Percentiles rank a stretch among this genome's conserved stretches.
Evolutionary conservation across 2,113 vertebrate genomes (phyloP).

Genomic region (Fukomys damarensis): DNA sequence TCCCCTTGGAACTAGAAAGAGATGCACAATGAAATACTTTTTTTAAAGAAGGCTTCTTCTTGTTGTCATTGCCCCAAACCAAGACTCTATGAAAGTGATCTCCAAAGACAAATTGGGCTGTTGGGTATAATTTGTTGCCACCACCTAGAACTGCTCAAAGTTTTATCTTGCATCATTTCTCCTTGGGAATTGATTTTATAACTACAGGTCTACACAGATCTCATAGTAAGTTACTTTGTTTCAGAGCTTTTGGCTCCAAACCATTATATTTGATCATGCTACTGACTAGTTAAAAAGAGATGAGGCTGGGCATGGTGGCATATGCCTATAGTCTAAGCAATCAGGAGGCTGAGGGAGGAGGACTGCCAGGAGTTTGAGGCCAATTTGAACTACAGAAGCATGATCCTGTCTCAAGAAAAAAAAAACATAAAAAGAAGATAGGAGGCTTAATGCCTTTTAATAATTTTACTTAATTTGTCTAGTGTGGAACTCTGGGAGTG

Average conservation of each 20-base stretch:
- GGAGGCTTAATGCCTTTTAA: background rate
- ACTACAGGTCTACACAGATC: background rate
- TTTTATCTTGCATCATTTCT: background rate
- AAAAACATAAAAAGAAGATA: slow-evolving; percentile 1
- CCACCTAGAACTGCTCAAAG: background rate
- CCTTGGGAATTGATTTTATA: slow-evolving; percentile 30
- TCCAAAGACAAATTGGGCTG: background rate
- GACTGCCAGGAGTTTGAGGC: background rate
- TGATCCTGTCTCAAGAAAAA: background rate
- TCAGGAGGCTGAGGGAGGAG: background rate
- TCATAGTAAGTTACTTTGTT: background rate
- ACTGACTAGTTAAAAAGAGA: background rate
- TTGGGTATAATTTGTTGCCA: background rate
- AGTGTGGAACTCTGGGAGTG: background rate
- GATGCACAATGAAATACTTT: background rate
- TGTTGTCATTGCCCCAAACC: background rate
- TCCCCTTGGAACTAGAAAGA: background rate
- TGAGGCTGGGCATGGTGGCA: background rate
- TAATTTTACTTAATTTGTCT: slow-evolving; percentile 41
- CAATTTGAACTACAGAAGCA: background rate
- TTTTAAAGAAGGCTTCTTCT: background rate
- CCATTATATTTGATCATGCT: background rate
- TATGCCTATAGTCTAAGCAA: background rate
- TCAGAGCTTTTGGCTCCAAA: background rate
- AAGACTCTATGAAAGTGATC: background rate